A percentile compares a stretch with the other conserved stretches of the same genome.
Evolutionary conservation across 2,113 vertebrate species (phyloP).

Genomic region (Boleophthalmus pectinirostris): DNA sequence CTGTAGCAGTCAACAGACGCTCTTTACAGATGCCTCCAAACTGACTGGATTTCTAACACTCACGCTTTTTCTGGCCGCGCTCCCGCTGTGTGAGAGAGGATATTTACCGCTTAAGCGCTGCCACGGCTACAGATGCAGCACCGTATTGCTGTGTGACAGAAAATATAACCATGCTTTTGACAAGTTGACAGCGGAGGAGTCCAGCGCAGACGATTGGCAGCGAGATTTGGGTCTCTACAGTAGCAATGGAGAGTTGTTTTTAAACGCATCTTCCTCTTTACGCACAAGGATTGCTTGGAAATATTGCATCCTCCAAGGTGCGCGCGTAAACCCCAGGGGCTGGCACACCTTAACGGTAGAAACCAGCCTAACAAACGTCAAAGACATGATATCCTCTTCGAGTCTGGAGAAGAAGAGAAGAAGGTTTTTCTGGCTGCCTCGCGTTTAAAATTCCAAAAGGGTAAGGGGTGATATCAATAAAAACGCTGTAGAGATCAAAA

Average conservation of each 20-base stretch:
- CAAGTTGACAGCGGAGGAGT: conserved; percentile 15
- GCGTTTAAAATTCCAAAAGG: conserved; percentile 30
- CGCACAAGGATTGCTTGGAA: conserved; percentile 53
- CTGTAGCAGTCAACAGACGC: conserved; percentile 53
- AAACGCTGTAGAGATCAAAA: conserved; percentile 1
- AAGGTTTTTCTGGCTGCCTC: conserved; percentile 50
- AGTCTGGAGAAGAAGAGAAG: conserved; percentile 45
- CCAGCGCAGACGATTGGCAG: background rate
- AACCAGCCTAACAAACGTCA: conserved; percentile 29
- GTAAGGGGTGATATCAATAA: conserved; percentile 7
- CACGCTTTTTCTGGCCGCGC: conserved; percentile 25
- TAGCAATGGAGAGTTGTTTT: background rate
- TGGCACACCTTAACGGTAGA: conserved; percentile 38
- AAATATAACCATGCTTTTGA: conserved; percentile 33
- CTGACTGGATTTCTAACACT: conserved; percentile 37
- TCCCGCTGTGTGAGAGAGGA: conserved; percentile 32
- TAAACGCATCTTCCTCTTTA: conserved; percentile 42
- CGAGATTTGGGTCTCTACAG: conserved; percentile 6
- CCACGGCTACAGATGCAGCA: conserved; percentile 22
- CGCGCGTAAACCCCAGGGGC: conserved; percentile 30
- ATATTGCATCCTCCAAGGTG: conserved; percentile 34
- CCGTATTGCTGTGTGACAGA: conserved; percentile 32
- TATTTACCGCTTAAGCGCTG: conserved; percentile 39
- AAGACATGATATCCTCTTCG: conserved; percentile 51
- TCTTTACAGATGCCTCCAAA: conserved; percentile 32